These are phyloP conservation scores for Euzetes globulus DNA, from an alignment of 2,888 invertebrate genomes.

Conservation along the genomic window DNA sequence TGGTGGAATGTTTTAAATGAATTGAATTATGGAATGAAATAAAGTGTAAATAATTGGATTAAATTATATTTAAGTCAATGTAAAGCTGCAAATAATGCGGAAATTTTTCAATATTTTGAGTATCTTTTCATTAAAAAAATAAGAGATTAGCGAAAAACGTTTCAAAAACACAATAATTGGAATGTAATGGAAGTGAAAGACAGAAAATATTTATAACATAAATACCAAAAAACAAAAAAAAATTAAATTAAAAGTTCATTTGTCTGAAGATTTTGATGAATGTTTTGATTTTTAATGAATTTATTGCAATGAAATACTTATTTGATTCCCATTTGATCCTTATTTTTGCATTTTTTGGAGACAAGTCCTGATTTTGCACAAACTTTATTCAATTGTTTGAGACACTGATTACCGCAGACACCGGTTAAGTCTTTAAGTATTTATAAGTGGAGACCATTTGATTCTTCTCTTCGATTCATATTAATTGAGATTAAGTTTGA, in stretches of 20 bases:
- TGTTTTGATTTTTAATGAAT: not conserved
- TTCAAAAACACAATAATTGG: not conserved
- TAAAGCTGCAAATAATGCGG: not conserved
- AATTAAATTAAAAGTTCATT: not conserved
- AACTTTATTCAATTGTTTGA: not conserved
- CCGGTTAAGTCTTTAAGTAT: slow-evolving; percentile 15
- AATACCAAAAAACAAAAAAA: not conserved
- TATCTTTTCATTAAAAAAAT: not conserved
- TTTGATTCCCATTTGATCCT: not conserved
- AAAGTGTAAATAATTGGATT: not conserved
- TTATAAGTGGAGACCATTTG: not conserved
- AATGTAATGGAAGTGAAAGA: not conserved
- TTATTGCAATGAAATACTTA: slow-evolving; percentile 1
- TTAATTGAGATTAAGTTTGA: not conserved
- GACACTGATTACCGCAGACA: slow-evolving; percentile 27
- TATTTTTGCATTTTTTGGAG: not conserved
- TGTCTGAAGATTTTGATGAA: not conserved
- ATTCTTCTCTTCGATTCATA: slow-evolving; percentile 9
- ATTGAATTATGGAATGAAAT: not conserved
- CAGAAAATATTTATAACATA: not conserved
- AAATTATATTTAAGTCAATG: not conserved
- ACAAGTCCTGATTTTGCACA: not conserved
- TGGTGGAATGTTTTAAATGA: not conserved
- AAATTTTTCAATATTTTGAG: not conserved
- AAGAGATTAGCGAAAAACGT: not conserved